Evolutionary conservation across 1,140 invertebrate genomes (phyloP), one percentile per base, ranked within the genome.

Genomic region (Mercenaria mercenaria): DNA sequence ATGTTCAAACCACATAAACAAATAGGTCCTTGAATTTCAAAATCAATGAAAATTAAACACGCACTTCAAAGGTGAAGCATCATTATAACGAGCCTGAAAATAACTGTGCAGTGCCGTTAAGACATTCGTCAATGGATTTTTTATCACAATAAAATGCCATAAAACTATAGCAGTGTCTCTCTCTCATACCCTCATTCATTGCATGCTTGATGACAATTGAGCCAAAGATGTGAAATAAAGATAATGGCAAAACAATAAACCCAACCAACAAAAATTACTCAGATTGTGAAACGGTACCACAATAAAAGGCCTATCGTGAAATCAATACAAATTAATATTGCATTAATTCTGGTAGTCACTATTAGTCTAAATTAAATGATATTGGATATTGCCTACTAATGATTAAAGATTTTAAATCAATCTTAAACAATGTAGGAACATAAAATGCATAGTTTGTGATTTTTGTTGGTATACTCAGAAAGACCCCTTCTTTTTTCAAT

Each of bases 291-390:
- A 64, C 15, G 26, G 20, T 41, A 39, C 1, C 29, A 61, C 56
- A 80, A 50, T 56, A 80, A 80, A 56, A n/a, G 8, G 50, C 34
- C n/a, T 82, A 82, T 82, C 80, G 4, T n/a, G n/a, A 13, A 41
- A 82, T 82, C 80, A 82, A 61, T 64, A 64, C 52, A 52, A 82
- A 82, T 82, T 82, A 82, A 82, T 82, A 67, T 82, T 82, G n/a
- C 80, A 82, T 82, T 82, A n/a, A 13, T 81, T 34, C 61, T 20
- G 20, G 6, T 32, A 34, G n/a, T 67, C 3, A 37, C 11, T 3
- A 67, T 67, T 34, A 67, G 61, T 32, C 26, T 37, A 74, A 47
- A 74, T n/a, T n/a, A 59, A 59, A 59, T 59, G 10, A 59, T 59
- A 59, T 59, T 59, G 52, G 23, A 59, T 47, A 47, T 47, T 47